These are phyloP conservation scores for Esperia sulphurella DNA, from an alignment of 2,888 invertebrate species.

Conservation along the genomic window DNA sequence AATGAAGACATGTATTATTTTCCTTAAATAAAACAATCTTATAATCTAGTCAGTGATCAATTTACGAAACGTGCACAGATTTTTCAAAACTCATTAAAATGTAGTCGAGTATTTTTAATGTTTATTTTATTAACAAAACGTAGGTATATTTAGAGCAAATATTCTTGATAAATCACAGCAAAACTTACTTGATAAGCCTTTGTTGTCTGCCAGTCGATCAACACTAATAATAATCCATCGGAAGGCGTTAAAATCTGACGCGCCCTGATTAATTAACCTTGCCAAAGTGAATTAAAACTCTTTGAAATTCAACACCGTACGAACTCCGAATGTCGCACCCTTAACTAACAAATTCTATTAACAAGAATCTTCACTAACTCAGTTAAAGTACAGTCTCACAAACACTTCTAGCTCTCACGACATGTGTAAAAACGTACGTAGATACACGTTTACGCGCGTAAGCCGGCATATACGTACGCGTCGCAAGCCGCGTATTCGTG, in stretches of 20 bases:
- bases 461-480: constrained; percentile 9
- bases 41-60: too few species aligned
- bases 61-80: too few species aligned
- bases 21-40: too few species aligned
- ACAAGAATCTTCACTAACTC: not conserved
- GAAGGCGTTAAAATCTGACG: not conserved
- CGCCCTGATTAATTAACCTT: constrained; percentile 4
- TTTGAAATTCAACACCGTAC: constrained; percentile 8
- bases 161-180: not conserved
- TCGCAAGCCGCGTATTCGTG: constrained; percentile 15
- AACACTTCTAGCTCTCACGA: not conserved
- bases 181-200: not conserved
- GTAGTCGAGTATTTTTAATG: too few species aligned
- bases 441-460: constrained; percentile 22
- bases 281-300: constrained; percentile 1
- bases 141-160: too few species aligned
- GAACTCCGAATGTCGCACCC: constrained; percentile 1
- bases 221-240: constrained; percentile 4
- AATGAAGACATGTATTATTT: too few species aligned
- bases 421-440: constrained; percentile 16
- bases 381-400: not conserved
- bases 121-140: too few species aligned
- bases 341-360: constrained; percentile 4
- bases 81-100: too few species aligned
- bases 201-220: not conserved